Evolutionary conservation across 2,797 vertebrate species (phyloP), one percentile per base, ranked within the genome.

Genomic region (Sebastes oblongus): DNA sequence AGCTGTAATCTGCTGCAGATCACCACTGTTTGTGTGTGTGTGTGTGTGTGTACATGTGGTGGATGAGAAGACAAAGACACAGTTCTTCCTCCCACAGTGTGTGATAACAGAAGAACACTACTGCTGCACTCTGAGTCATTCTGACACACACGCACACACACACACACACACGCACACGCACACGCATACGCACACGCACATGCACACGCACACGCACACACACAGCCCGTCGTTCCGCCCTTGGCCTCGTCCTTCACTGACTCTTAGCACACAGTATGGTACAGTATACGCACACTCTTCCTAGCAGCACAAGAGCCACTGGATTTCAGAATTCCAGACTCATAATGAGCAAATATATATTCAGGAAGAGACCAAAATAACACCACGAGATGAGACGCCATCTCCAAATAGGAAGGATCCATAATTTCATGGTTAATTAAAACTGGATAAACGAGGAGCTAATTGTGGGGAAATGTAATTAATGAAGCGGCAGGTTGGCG

Each of bases 361-460:
- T 82, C 73, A 76, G 81, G 22, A 76, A 29, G 68, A 64, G 67
- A 72, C 60, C 9, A 52, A 78, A 85, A 80, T 75, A 75, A 46
- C n/a, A 46, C n/a, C 72, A 66, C 75, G 36, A 83, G 79, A 82
- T 80, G 80, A 86, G 77, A 81, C 39, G 22, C 52, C 75, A 68
- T 72, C 78, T 79, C 61, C 22, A 81, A 83, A 77, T 34, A 54
- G 13, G 66, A 76, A 70, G 67, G 77, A 71, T 69, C 56, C 39
- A 81, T 88, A 72, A 90, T 85, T 90, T 89, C 84, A 90, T 52
- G 88, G 52, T 88, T 91, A 88, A 93, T 94, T 92, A 90, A 84
- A 86, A 81, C 72, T 77, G 73, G 34, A 87, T 89, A 84, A 90
- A 87, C 8, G 13, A 68, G 72, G 22, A 68, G 62, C 73, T 91